Conservation (phyloP, 2,888 invertebrate species). For the Caradrina clavipalpis region DNA sequence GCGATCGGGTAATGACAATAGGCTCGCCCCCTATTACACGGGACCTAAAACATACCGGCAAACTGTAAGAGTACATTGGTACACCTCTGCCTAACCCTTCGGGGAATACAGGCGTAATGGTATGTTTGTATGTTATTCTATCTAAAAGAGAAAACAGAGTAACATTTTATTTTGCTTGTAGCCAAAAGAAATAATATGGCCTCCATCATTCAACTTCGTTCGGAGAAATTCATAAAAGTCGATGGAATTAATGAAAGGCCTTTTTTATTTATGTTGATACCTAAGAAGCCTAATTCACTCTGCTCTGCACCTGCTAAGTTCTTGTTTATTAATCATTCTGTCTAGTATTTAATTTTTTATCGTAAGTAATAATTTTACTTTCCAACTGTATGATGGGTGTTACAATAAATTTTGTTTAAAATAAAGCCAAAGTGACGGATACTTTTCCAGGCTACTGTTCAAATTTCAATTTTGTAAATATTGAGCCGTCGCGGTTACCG, state of each 20-base stretch:
- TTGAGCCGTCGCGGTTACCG: constrained; percentile 47
- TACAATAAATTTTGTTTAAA: constrained; percentile 33
- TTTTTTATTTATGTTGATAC: constrained; percentile 30
- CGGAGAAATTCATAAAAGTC: constrained; percentile 24
- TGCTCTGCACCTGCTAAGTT: constrained; percentile 3
- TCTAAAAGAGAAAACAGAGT: constrained; percentile 5
- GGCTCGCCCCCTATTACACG: too few species aligned
- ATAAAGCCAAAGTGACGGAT: constrained; percentile 38
- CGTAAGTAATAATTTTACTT: constrained; percentile 6
- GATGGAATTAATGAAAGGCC: constrained; percentile 23
- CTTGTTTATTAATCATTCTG: constrained; percentile 20
- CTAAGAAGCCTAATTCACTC: constrained; percentile 29
- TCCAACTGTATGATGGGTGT: constrained; percentile 3
- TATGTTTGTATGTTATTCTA: background rate
- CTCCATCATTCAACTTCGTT: constrained; percentile 27
- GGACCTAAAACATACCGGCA: too few species aligned
- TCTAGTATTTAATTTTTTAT: background rate
- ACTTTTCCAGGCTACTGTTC: constrained; percentile 24
- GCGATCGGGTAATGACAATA: too few species aligned
- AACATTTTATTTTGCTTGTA: constrained; percentile 18
- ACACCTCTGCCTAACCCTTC: too few species aligned
- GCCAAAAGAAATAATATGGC: constrained; percentile 22
- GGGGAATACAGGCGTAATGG: too few species aligned
- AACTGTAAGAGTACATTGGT: too few species aligned
- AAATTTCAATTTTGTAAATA: constrained; percentile 55